phyloP scores from a whole-genome alignment of 2,797 vertebrate species.

The Mormyrops boulengeri region DNA sequence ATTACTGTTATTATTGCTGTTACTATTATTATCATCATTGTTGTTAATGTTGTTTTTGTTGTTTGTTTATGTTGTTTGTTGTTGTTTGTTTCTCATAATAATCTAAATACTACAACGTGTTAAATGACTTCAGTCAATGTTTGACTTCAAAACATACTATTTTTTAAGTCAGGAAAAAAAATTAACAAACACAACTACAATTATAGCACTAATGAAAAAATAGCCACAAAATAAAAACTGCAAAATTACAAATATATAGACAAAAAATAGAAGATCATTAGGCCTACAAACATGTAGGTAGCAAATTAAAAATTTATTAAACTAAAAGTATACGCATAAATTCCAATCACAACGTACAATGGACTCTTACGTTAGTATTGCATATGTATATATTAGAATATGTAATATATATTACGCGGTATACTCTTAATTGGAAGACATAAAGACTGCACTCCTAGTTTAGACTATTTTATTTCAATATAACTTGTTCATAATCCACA shows the following conservation, averaged over 20 bases:
- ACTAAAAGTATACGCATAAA: neutral
- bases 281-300: neutral
- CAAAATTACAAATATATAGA: neutral
- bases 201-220: neutral
- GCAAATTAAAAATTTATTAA: neutral
- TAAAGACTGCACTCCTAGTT: neutral
- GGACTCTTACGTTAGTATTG: neutral
- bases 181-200: neutral
- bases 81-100: neutral
- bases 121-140: neutral
- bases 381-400: neutral
- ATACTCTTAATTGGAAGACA: neutral
- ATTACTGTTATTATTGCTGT: neutral
- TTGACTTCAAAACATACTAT: neutral
- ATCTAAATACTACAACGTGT: neutral
- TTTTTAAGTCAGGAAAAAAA: neutral
- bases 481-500: neutral
- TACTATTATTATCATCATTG: neutral
- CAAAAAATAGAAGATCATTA: neutral
- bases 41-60: neutral
- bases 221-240: neutral
- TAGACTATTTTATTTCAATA: neutral
- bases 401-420: neutral
- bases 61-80: neutral
- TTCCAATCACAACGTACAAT: neutral